Evolutionary conservation across 2,113 vertebrate genomes (phyloP), one percentile per base, ranked within the genome.

Genomic region (Cyanoramphus novaezelandiae): DNA sequence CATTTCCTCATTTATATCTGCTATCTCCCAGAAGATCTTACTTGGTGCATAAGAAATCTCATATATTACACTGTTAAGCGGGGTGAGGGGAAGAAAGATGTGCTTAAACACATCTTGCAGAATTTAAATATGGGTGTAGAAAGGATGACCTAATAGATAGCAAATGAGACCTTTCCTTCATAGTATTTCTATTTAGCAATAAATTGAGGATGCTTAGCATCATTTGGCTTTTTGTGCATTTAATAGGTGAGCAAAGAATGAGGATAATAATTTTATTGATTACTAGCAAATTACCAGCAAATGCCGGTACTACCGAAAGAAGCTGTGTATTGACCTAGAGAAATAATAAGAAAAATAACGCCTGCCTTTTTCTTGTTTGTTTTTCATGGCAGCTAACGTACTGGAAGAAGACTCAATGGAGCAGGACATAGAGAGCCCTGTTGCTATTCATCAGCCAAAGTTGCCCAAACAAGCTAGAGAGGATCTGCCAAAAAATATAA

Each of bases 391-490:
- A 99, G 99, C 98, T 98, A 98, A 98, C 93, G 98, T 99, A 97
- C 96, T 98, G 96, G 98, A 97, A 97, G 97, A 98, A 55, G 97
- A 98, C 97, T 98, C 98, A 97, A 99, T 99, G 99, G 99, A 99
- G 98, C 99, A 99, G 98, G 99, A 99, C 97, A 99, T 99, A 90
- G 99, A 99, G 97, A 99, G 99, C 98, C 99, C 99, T 74, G 97
- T 99, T 96, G 97, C 98, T 84, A 97, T 98, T 97, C 98, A 98
- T 90, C 98, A 98, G 96, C 98, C 98, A 86, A 99, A 99, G 98
- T 94, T 99, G 96, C 99, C 98, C 64, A 99, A 99, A 97, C 99
- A 99, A 97, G 99, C 97, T 81, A 97, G 99, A 46, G 99, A 99
- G 18, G 98, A 99, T 95, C 95, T 98, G 88, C 99, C 98, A 10